These are phyloP conservation scores for Poecile montanus DNA, from an alignment of 2,797 vertebrate genomes.

Conservation along the genomic window DNA sequence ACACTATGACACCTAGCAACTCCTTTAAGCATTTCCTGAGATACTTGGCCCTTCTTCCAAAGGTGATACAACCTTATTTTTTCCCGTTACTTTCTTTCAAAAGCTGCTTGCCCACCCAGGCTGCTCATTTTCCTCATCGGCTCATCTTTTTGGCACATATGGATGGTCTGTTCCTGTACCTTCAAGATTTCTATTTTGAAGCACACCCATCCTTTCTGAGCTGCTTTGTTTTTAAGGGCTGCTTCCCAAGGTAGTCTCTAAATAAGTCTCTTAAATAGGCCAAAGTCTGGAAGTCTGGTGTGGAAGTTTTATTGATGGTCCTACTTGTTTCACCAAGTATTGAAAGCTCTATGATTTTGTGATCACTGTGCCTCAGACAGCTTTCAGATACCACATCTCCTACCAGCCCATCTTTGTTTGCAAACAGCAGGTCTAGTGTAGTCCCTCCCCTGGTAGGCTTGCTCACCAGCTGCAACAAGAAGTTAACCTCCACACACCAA, in stretches of 20 bases:
- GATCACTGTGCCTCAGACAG: neutral
- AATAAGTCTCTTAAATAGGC: neutral
- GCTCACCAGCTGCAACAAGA: neutral
- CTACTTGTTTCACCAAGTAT: neutral
- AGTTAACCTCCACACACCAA: neutral
- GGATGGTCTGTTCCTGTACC: neutral
- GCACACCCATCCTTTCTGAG: neutral
- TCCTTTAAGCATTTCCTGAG: neutral
- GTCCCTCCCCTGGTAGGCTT: too few relatives aligned
- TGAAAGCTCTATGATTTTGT: neutral
- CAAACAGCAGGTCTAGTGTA: neutral
- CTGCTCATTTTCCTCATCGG: rapidly evolving
- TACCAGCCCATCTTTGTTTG: neutral
- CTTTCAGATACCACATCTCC: too few relatives aligned
- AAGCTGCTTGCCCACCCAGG: neutral
- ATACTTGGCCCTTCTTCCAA: neutral
- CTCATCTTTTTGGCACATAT: neutral
- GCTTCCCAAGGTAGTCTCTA: neutral
- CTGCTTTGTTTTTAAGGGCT: neutral
- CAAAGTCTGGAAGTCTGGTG: neutral
- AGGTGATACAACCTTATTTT: neutral
- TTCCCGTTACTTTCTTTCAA: neutral
- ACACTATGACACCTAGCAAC: neutral
- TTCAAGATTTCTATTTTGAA: neutral
- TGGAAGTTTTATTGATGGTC: neutral